Evolutionary conservation across 2,113 vertebrate genomes (phyloP).

Genomic region (Trichechus manatus): DNA sequence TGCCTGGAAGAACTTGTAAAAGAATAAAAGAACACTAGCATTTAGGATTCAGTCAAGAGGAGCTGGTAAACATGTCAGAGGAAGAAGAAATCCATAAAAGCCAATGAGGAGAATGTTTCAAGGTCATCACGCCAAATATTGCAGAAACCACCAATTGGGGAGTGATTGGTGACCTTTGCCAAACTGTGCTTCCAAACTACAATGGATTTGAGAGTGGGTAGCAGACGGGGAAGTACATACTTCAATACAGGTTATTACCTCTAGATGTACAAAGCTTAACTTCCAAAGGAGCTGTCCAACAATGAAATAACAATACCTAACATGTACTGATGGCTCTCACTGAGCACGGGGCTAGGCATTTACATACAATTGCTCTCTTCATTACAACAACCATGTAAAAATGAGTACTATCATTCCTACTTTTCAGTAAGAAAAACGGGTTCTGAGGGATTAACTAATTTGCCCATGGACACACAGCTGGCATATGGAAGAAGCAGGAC

Average conservation of each 20-base stretch:
- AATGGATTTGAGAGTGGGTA: neutral
- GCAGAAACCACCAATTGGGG: neutral
- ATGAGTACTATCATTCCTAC: neutral
- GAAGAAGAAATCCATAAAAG: neutral
- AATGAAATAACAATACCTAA: neutral
- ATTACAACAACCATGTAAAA: neutral
- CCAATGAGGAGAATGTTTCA: neutral
- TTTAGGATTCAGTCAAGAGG: neutral
- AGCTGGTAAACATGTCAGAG: neutral
- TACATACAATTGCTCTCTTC: neutral
- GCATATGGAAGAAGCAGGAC: neutral
- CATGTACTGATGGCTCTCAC: neutral
- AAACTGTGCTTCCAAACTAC: no score
- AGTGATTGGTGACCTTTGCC: neutral
- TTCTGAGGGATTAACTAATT: neutral
- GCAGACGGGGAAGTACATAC: neutral
- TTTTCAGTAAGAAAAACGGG: neutral
- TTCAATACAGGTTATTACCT: neutral
- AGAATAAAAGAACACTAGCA: neutral
- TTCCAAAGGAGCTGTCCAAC: slow-evolving; percentile 63
- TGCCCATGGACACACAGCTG: neutral
- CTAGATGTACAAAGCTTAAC: slow-evolving; percentile 21
- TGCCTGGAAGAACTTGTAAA: neutral
- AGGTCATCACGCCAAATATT: neutral
- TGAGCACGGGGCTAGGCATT: neutral